phyloP scores from a whole-genome alignment of 2,797 vertebrate genomes.

The Rhodeus uyekii region DNA sequence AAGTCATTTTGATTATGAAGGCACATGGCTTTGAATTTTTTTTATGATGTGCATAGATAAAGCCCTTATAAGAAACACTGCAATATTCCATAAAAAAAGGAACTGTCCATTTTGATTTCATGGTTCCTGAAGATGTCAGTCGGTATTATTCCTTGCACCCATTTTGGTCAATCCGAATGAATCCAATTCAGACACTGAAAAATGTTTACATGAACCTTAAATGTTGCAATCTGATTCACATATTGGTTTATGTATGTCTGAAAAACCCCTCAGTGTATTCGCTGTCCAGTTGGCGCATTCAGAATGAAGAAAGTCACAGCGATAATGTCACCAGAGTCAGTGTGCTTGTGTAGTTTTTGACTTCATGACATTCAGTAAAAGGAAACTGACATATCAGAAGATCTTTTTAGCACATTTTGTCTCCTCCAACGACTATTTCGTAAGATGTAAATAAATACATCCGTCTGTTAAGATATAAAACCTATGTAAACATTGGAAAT shows the following conservation, averaged over 20 bases:
- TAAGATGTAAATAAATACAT: not conserved
- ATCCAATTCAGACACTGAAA: not conserved
- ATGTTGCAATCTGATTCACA: not conserved
- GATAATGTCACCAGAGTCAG: too few species aligned
- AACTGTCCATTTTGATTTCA: not conserved
- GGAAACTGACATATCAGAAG: not conserved
- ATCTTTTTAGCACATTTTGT: not conserved
- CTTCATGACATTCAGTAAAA: too few species aligned
- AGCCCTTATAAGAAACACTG: not conserved
- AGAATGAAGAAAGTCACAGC: not conserved
- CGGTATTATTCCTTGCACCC: not conserved
- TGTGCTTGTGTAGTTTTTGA: too few species aligned
- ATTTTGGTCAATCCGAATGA: not conserved
- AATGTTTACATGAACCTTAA: too few species aligned
- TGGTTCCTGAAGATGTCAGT: not conserved
- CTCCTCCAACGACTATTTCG: not conserved
- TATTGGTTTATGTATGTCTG: not conserved
- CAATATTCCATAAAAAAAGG: not conserved
- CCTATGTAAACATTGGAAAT: not conserved
- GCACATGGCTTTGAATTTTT: too few species aligned
- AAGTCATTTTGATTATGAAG: not conserved
- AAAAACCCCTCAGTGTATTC: not conserved
- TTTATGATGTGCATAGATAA: not conserved
- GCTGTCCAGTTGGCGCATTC: not conserved
- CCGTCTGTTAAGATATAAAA: not conserved